phyloP scores from a whole-genome alignment of 2,113 vertebrate species.

The Capricornis sumatraensis region DNA sequence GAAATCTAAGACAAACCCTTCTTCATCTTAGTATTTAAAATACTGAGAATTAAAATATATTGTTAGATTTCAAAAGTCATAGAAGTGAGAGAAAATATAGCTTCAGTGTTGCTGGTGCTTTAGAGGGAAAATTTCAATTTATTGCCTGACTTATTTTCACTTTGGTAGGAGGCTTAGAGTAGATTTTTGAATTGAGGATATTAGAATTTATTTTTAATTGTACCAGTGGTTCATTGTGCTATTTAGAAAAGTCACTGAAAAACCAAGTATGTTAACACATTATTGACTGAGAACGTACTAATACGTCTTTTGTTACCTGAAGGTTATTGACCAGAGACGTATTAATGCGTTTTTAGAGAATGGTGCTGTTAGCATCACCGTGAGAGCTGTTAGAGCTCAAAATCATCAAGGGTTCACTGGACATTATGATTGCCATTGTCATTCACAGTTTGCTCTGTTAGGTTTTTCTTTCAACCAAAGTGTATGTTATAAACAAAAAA shows the following conservation, averaged over 20 bases:
- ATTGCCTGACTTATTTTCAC: not conserved
- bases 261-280: not conserved
- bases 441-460: not conserved
- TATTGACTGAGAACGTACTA: not conserved
- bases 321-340: not conserved
- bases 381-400: not conserved
- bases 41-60: not conserved
- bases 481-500: not conserved
- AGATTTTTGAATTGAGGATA: not conserved
- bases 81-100: not conserved
- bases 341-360: not conserved
- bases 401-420: not conserved
- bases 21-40: not conserved
- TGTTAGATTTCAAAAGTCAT: not conserved
- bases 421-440: not conserved
- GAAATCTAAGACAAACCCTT: not conserved
- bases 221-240: not conserved
- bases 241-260: not conserved
- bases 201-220: not conserved
- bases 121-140: not conserved
- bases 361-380: not conserved
- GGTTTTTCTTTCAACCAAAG: not conserved
- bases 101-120: not conserved
- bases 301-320: not conserved
- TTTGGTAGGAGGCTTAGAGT: not conserved